Evolutionary conservation across 2,113 vertebrate species (phyloP), one percentile per base, ranked within the genome.

Genomic region (Strigops habroptila): DNA sequence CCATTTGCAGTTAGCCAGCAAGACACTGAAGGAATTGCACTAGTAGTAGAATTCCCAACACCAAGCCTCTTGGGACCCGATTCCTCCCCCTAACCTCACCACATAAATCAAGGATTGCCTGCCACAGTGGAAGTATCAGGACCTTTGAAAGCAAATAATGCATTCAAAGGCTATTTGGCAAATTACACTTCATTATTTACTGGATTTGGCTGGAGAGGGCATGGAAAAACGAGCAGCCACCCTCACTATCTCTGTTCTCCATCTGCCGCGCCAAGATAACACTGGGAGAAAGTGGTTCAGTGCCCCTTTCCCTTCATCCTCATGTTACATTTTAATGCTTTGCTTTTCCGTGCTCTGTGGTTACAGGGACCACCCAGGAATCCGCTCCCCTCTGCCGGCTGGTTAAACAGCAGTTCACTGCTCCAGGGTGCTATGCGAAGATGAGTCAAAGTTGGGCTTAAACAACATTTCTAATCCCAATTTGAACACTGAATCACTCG

Each of bases 321-420:
- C 95, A 92, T 67, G 96, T 95, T 97, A 96, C 91, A 83, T 79
- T 75, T 93, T 78, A 95, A 94, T 85, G 92, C 91, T 95, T 82
- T 48, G 88, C 79, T 96, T 96, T 81, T 84, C 88, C 19, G 57
- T 39, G 83, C 92, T 93, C 80, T 74, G 94, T 71, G 94, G 94
- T 82, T 86, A 48, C 88, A 78, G 85, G 65, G 97, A 97, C 97
- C 97, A 97, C 96, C 97, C 96, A 97, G 92, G 92, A 86, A 91
- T 91, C 90, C 7, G 7, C 70, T 96, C 94, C 94, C 93, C 92
- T 92, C 8, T 11, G 5, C 57, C 7, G 74, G 16, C 94, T 53
- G 84, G 60, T 85, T 90, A 41, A 85, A 55, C 63, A 18, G 94
- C 94, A 85, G 69, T 48, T 91, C 62, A 21, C 55, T 59, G 67